Percentiles rank a stretch among this genome's conserved stretches.
Evolutionary conservation across 1,140 invertebrate species (phyloP).

Genomic region (Lanistes nyassanus): DNA sequence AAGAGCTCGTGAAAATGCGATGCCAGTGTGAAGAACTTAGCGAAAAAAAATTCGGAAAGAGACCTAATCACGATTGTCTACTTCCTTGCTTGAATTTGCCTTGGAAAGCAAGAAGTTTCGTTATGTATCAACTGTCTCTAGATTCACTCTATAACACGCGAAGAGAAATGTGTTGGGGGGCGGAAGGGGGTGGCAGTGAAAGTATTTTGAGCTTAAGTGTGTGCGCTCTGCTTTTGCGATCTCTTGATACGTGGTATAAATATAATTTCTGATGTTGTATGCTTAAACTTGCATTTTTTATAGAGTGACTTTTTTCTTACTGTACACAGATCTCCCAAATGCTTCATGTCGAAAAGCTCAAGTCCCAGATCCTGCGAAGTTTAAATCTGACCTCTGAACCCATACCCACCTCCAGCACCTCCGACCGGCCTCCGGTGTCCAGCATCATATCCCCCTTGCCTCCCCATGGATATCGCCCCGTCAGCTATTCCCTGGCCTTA

Average conservation of each 20-base stretch:
- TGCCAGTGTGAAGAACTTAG: too few species aligned
- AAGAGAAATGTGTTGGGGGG: background rate
- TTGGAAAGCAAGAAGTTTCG: too few species aligned
- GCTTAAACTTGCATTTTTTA: background rate
- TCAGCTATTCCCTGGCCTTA: background rate
- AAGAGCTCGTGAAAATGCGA: too few species aligned
- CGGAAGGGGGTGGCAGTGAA: background rate
- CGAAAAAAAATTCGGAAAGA: too few species aligned
- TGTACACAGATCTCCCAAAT: background rate
- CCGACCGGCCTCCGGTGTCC: background rate
- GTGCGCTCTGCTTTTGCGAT: too few species aligned
- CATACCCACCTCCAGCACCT: background rate
- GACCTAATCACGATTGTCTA: too few species aligned
- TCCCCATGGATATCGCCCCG: background rate
- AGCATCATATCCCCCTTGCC: constrained; percentile 11
- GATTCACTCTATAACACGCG: too few species aligned
- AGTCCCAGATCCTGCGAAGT: constrained; percentile 4
- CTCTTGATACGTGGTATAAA: too few species aligned
- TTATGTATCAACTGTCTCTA: too few species aligned
- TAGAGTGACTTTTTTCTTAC: background rate
- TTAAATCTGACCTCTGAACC: constrained; percentile 14
- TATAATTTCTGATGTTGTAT: too few species aligned
- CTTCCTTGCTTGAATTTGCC: too few species aligned
- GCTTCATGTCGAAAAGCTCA: constrained; percentile 12
- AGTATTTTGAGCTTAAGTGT: background rate